These are phyloP conservation scores for Epinotia ramella DNA, from an alignment of 2,888 invertebrate genomes.

Conservation along the genomic window DNA sequence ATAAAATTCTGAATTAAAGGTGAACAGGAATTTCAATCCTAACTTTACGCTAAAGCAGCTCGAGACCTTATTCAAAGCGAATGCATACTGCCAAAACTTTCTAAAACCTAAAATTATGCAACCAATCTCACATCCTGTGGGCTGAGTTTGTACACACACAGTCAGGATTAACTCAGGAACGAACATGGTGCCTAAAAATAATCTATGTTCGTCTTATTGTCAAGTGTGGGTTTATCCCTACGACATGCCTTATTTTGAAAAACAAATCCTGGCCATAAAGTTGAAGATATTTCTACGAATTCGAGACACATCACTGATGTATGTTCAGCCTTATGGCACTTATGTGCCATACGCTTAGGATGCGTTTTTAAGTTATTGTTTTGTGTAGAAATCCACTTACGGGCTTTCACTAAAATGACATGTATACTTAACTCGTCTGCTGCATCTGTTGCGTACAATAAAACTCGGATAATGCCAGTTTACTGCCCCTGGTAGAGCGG, in stretches of 20 bases:
- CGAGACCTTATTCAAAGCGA: conserved; percentile 1
- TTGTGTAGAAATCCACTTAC: too few species aligned
- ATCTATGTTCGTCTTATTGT: background rate
- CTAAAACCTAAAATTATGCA: conserved; percentile 22
- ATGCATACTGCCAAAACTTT: conserved; percentile 19
- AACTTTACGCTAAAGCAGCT: background rate
- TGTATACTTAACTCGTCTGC: background rate
- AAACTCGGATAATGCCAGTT: conserved; percentile 2
- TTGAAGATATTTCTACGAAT: too few species aligned
- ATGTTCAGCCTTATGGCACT: too few species aligned
- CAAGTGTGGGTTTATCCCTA: too few species aligned
- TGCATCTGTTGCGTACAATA: background rate
- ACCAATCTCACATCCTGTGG: conserved; percentile 1
- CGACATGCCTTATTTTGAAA: too few species aligned
- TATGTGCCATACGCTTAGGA: too few species aligned
- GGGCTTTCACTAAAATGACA: too few species aligned
- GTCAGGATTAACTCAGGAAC: background rate
- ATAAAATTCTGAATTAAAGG: conserved; percentile 1
- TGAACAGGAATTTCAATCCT: background rate
- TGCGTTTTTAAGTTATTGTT: too few species aligned
- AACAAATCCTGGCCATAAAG: too few species aligned
- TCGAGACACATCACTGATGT: too few species aligned
- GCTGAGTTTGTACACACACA: background rate
- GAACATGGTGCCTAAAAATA: background rate
- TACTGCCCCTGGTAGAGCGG: background rate